Evolutionary conservation across 2,113 vertebrate genomes (phyloP), one percentile per base, ranked within the genome.

Genomic region (Scomber colias): DNA sequence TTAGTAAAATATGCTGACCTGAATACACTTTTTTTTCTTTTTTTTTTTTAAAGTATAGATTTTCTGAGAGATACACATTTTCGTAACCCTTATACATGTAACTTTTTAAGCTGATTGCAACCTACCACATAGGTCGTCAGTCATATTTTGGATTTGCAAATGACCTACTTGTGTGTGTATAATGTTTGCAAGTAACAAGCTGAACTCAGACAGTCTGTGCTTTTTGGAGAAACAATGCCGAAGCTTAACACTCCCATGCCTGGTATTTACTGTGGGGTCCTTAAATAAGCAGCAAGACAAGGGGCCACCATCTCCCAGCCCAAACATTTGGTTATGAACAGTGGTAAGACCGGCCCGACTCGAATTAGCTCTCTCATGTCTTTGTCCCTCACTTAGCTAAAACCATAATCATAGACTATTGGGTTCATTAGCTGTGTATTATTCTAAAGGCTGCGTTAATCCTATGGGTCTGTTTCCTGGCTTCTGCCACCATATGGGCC

Each of bases 401-500:
- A 69, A 68, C 85, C 75, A 77, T 84, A 90, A 92, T 90, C 31
- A 85, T 71, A 83, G 87, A 86, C 86, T 72, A 72, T 30, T 80
- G 71, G 72, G 76, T 78, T 90, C 54, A 90, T 91, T 24, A 87
- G 66, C 83, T 76, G 61, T 55, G 80, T 82, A 82, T 91, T 88
- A 77, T 86, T 92, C 65, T 81, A 66, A 85, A 53, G 49, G 46
- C 31, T 60, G 59, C 2, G 57, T 75, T 92, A 89, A 90, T 92
- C 88, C 86, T 53, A n/a, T 56, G 70, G 81, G 72, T 82, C 71
- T 56, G 81, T 83, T 84, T 87, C 80, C 64, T 77, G 48, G 70
- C 63, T 73, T 53, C 60, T 74, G 63, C 44, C 56, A 80, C 90
- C 89, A 93, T 91, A 89, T 91, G 92, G 85, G 27, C 48, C 65